phyloP scores from a whole-genome alignment of 2,797 vertebrate species.

The Pangasius larnaudii region DNA sequence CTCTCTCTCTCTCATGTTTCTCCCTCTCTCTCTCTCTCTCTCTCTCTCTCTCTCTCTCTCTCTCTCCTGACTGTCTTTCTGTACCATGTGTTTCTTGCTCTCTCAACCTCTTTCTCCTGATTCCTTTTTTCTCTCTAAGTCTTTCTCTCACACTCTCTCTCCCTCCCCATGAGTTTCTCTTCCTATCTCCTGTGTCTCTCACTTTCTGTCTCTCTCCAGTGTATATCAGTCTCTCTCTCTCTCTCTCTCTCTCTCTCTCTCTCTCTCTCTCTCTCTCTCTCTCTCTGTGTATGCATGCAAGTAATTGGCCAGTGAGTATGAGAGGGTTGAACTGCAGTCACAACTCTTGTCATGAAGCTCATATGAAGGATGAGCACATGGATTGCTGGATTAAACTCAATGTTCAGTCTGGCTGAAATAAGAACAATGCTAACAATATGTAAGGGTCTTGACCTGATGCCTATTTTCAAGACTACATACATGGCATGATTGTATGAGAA shows the following conservation, averaged over 20 bases:
- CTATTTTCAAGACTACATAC: background rate
- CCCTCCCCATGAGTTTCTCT: background rate
- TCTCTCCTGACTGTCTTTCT: background rate
- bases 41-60: background rate
- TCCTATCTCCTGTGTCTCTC: background rate
- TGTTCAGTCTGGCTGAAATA: slow-evolving; percentile 29
- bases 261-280: background rate
- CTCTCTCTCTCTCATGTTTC: background rate
- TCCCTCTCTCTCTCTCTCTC: background rate
- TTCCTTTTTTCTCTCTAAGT: slow-evolving; percentile 11
- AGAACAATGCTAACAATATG: background rate
- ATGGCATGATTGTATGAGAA: no score
- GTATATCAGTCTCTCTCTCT: background rate
- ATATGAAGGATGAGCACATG: slow-evolving; percentile 47
- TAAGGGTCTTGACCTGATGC: background rate
- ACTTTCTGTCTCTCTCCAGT: background rate
- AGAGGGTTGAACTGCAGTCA: background rate
- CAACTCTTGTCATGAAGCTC: background rate
- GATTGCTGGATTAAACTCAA: slow-evolving; percentile 39
- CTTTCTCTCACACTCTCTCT: background rate
- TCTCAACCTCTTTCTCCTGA: background rate
- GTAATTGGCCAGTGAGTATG: background rate
- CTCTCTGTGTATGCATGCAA: background rate
- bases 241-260: background rate
- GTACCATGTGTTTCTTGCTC: background rate